phyloP scores from a whole-genome alignment of 2,113 vertebrate species.

The Malaclemys terrapin region DNA sequence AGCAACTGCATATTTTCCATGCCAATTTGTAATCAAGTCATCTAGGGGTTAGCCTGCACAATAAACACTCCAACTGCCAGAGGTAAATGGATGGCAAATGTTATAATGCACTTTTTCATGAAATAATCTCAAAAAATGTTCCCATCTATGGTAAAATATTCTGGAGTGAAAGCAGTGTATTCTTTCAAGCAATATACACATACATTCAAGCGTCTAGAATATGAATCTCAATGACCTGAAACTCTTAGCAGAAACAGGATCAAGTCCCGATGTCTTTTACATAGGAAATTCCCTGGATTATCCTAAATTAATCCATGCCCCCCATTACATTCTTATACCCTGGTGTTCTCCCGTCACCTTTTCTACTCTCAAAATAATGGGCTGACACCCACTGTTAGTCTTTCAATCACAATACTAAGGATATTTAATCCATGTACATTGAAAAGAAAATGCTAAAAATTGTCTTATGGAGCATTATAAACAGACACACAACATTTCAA shows the following conservation, averaged over 20 bases:
- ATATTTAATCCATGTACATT: constrained; percentile 1
- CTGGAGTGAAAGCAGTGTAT: neutral
- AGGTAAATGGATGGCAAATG: neutral
- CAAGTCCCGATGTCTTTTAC: neutral
- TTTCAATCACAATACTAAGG: neutral
- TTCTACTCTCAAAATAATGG: neutral
- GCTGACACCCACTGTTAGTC: neutral
- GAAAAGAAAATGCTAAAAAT: neutral
- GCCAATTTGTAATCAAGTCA: neutral
- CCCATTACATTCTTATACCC: neutral
- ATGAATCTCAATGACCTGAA: constrained; percentile 1
- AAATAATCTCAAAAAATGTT: constrained; percentile 23
- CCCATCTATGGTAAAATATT: neutral
- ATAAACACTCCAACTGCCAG: constrained; percentile 14
- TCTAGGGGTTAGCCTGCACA: neutral
- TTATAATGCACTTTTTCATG: constrained; percentile 14
- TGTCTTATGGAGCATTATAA: neutral
- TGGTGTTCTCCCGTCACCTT: neutral
- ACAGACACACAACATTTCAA: constrained; percentile 23
- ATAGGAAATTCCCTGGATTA: neutral
- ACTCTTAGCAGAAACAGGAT: neutral
- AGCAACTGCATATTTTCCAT: constrained; percentile 10
- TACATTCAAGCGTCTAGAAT: neutral
- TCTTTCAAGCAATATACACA: neutral
- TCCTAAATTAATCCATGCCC: neutral